Evolutionary conservation across 2,888 invertebrate species (phyloP).

Genomic region (Ceriagrion tenellum): DNA sequence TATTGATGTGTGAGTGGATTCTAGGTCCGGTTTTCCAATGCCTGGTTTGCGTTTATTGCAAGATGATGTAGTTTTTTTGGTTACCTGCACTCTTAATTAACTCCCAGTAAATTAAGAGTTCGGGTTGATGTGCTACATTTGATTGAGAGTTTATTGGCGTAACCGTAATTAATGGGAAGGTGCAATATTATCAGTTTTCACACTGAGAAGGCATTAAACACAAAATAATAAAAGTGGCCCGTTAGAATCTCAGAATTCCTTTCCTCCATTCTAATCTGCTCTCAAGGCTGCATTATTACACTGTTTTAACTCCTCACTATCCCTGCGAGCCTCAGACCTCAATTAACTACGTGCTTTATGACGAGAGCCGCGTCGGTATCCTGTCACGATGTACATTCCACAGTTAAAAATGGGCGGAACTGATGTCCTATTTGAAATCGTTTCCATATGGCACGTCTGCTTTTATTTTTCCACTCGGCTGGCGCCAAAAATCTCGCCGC

Average conservation of each 20-base stretch:
- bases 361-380: background rate
- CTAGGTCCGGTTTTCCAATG: too few species aligned
- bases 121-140: too few species aligned
- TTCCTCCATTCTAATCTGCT: background rate
- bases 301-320: background rate
- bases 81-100: too few species aligned
- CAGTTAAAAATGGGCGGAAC: slow-evolving; percentile 5
- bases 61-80: too few species aligned
- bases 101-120: too few species aligned
- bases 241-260: background rate
- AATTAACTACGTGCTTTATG: background rate
- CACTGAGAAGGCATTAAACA: too few species aligned
- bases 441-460: background rate
- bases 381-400: background rate
- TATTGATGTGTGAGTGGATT: too few species aligned
- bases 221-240: too few species aligned
- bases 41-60: too few species aligned
- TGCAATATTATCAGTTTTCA: too few species aligned
- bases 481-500: slow-evolving; percentile 26
- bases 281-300: background rate
- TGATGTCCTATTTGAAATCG: slow-evolving; percentile 22
- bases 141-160: too few species aligned
- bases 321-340: background rate
- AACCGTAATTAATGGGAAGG: too few species aligned
- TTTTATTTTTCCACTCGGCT: background rate